A percentile compares a stretch with the other conserved stretches of the same genome.
Evolutionary conservation across 2,113 vertebrate species (phyloP).

Genomic region (Pseudopipra pipra): DNA sequence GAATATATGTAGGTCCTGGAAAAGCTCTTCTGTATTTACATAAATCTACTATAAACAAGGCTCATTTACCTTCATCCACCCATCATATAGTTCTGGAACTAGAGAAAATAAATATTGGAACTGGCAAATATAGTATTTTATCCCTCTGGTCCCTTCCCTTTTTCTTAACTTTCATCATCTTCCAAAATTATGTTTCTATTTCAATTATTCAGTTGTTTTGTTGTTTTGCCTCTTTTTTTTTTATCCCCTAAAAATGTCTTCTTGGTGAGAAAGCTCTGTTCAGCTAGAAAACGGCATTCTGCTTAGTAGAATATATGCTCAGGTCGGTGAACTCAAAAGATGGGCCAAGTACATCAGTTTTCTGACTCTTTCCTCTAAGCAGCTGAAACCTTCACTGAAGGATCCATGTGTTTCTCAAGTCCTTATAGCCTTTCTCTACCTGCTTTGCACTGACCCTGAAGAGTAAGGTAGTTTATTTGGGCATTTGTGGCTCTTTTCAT

Average conservation of each 20-base stretch:
- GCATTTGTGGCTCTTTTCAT: not conserved
- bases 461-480: not conserved
- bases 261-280: not conserved
- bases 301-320: not conserved
- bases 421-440: not conserved
- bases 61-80: conserved; percentile 40
- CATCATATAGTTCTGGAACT: conserved; percentile 13
- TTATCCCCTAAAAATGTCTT: not conserved
- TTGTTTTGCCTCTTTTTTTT: not conserved
- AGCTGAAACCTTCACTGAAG: not conserved
- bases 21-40: conserved; percentile 43
- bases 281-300: not conserved
- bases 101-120: conserved; percentile 47
- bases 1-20: conserved; percentile 38
- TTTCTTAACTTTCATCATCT: conserved; percentile 36
- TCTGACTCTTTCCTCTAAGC: not conserved
- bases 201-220: conserved; percentile 13
- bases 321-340: not conserved
- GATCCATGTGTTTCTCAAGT: not conserved
- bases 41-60: conserved; percentile 46
- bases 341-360: not conserved
- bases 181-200: conserved; percentile 18
- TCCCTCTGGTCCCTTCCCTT: conserved; percentile 1
- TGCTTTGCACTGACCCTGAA: not conserved
- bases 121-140: conserved; percentile 33